A percentile compares a stretch with the other conserved stretches of the same genome.
Evolutionary conservation across 1,140 invertebrate genomes (phyloP).

Genomic region (Tetranychus cinnabarinus): DNA sequence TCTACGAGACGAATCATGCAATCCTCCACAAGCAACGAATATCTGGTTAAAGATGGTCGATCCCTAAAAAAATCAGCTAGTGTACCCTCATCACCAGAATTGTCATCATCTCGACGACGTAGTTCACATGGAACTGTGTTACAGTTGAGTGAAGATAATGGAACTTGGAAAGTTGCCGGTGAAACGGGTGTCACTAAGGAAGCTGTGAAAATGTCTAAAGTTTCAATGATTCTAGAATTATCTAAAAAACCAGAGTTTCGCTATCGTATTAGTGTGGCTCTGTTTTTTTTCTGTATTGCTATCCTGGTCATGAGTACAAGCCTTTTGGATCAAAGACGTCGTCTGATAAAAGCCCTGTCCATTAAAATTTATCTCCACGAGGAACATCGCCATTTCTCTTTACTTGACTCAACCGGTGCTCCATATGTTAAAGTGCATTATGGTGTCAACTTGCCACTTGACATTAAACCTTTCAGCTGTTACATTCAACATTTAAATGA

Average conservation of each 20-base stretch:
- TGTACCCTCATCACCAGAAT: no score
- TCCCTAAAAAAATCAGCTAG: no score
- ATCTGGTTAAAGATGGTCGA: no score
- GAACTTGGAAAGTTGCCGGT: slow-evolving; percentile 3
- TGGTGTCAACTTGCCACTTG: slow-evolving; percentile 11
- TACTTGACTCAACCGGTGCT: slow-evolving; percentile 9
- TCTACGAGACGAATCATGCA: no score
- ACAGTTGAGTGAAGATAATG: slow-evolving; percentile 2
- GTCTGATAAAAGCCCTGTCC: slow-evolving; percentile 3
- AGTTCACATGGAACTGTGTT: not conserved
- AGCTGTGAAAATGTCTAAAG: not conserved
- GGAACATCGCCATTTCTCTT: slow-evolving; percentile 5
- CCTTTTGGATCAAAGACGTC: slow-evolving; percentile 8
- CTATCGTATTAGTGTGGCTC: slow-evolving; percentile 9
- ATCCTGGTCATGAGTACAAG: not conserved
- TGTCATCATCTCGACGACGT: not conserved
- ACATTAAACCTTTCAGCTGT: slow-evolving; percentile 12
- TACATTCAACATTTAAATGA: not conserved
- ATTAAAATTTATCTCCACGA: not conserved
- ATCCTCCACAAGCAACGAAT: no score
- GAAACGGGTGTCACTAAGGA: not conserved
- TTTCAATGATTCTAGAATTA: not conserved
- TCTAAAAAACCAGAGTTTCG: slow-evolving; percentile 13
- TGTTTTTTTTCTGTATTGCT: slow-evolving; percentile 3
- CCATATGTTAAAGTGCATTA: slow-evolving; percentile 9